Evolutionary conservation across 2,113 vertebrate genomes (phyloP).

Genomic region (Spea multiplicata): DNA sequence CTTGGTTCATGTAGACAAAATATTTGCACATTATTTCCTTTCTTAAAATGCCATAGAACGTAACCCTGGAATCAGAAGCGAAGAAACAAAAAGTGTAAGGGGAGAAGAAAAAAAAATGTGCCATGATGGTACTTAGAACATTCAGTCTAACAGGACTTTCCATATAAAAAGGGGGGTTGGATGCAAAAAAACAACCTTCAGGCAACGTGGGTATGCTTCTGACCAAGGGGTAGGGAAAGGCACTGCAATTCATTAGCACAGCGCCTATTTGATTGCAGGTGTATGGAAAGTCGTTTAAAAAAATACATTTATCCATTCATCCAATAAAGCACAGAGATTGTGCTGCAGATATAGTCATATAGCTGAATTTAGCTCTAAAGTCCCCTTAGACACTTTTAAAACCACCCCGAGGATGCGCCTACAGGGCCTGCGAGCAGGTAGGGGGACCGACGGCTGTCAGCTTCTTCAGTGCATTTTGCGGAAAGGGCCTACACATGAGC

Average conservation of each 20-base stretch:
- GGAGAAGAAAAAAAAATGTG: constrained; percentile 14
- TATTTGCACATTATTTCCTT: constrained; percentile 33
- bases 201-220: constrained; percentile 56
- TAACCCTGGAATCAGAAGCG: constrained; percentile 58
- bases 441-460: constrained; percentile 70
- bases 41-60: constrained; percentile 69
- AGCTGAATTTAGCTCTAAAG: constrained; percentile 64
- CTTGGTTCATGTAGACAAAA: constrained; percentile 54
- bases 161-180: constrained; percentile 33
- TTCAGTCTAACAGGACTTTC: constrained; percentile 54
- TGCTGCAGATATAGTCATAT: constrained; percentile 65
- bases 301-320: constrained; percentile 59
- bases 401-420: constrained; percentile 62
- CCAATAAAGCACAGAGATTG: constrained; percentile 63
- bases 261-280: constrained; percentile 66
- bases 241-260: constrained; percentile 73
- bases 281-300: constrained; percentile 61
- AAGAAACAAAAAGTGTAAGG: constrained; percentile 28
- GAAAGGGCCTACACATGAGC: constrained; percentile 70
- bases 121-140: constrained; percentile 60
- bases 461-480: constrained; percentile 78
- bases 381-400: constrained; percentile 44
- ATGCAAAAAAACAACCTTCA: constrained; percentile 53
- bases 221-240: constrained; percentile 71
- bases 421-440: constrained; percentile 65